Evolutionary conservation across 1,140 invertebrate genomes (phyloP), one percentile per base, ranked within the genome.

Genomic region (Eriocheir sinensis): DNA sequence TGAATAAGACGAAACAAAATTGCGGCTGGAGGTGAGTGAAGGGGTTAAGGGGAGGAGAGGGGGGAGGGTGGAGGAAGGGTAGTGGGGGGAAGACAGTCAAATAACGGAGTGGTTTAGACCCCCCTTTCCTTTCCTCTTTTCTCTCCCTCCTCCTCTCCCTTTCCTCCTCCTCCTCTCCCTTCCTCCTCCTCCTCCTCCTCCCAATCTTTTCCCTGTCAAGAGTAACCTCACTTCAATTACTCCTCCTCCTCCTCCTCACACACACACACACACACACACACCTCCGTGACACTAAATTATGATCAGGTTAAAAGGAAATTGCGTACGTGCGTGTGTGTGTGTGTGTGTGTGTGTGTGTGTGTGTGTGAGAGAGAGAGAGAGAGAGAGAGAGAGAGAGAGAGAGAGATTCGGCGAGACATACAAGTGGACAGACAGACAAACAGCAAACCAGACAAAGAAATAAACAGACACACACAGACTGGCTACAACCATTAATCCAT

Each of bases 231-330:
- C 60, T 1, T 72, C 60, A 72, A 72, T 72, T 72, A 72, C 27
- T 8, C 21, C 21, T 21, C 27, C 53, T 27, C 53, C 27, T n/a
- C n/a, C 60, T n/a, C 60, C 27, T 48, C 60, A 72, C 60, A 72
- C 60, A 72, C 60, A 72, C 60, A 72, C 60, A 72, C 60, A 72
- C 60, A 72, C 60, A 72, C 60, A 72, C 60, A 72, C 60, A 72
- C 60, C 0, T 8, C 0, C 60, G n/a, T 48, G 9, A 72, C 53
- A 72, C 53, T n/a, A n/a, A n/a, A 72, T 12, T 72, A n/a, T 72
- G n/a, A 72, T 72, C 60, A 72, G n/a, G 60, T 72, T 72, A 72
- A 72, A 72, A 72, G 60, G n/a, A 72, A 72, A n/a, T n/a, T 72
- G 60, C 60, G 0, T 72, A n/a, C 2, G 21, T 21, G 44, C 4